Evolutionary conservation across 2,797 vertebrate species (phyloP), one percentile per base, ranked within the genome.

Genomic region (Ispidina lecontei): DNA sequence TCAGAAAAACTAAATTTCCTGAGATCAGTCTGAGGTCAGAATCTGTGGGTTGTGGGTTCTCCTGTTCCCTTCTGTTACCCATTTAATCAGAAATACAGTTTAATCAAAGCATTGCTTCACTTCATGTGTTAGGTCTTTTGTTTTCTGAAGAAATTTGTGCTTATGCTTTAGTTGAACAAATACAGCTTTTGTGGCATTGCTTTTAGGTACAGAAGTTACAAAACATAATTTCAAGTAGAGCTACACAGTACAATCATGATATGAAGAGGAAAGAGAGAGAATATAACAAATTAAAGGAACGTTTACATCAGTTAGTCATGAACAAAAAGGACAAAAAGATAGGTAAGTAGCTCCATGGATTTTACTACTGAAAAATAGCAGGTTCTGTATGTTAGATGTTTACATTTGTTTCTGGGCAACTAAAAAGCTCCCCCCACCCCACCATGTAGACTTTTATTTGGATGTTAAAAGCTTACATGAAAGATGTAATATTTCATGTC

Each of bases 191-290:
- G 26, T 91, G 92, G 33, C 10, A 4, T 90, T 75, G 44, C 75
- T 82, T 87, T 85, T 96, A 99, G 99, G 98, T 99, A 37, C 99
- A 99, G 96, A 99, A 99, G 95, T 97, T 99, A 84, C 99, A 99
- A 95, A 99, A 97, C 81, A 98, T 99, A 91, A 98, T 99, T 83
- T 97, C 99, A 84, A 99, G 99, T 91, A 98, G 99, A 91, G 98
- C 99, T 91, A 98, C 98, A 29, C 99, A 99, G 75, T 99, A 99
- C 93, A 99, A 98, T 97, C 99, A 99, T 37, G 99, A 99, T 85
- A 98, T 99, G 97, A 99, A 99, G 96, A 98, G 99, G 69, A 99
- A 99, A 96, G 99, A 99, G 82, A 98, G 99, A 86, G 99, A 99
- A 95, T 98, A 98, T 83, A 98, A 97, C 87, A 99, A 99, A 95